Evolutionary conservation across 2,113 vertebrate species (phyloP).

Genomic region (Hiodon tergisus): DNA sequence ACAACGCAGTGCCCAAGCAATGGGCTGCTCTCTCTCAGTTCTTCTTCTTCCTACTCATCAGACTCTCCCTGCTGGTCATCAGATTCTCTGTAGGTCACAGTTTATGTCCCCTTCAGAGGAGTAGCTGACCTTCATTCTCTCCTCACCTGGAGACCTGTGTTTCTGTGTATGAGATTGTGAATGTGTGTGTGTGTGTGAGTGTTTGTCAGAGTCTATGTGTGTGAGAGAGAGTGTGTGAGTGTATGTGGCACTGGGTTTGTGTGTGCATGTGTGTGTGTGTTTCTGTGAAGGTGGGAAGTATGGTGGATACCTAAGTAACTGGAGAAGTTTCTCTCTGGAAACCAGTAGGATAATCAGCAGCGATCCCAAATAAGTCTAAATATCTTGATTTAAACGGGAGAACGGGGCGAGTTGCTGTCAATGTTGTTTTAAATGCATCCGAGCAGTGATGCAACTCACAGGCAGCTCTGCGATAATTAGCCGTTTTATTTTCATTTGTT

Average conservation of each 20-base stretch:
- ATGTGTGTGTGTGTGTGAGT: too few relatives aligned
- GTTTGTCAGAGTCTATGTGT: too few relatives aligned
- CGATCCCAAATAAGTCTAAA: neutral
- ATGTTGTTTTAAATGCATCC: constrained; percentile 62
- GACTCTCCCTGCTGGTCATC: constrained; percentile 19
- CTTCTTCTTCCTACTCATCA: constrained; percentile 35
- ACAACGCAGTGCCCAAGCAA: constrained; percentile 73
- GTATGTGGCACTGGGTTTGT: too few relatives aligned
- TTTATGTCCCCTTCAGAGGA: constrained; percentile 35
- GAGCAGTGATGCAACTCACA: constrained; percentile 59
- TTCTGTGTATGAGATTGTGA: too few relatives aligned
- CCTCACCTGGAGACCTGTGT: neutral
- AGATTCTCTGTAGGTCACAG: constrained; percentile 42
- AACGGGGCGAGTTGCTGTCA: constrained; percentile 27
- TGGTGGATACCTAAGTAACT: neutral
- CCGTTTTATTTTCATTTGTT: constrained; percentile 65
- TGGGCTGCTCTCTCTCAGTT: constrained; percentile 40
- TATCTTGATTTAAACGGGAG: neutral
- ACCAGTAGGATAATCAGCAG: too few relatives aligned
- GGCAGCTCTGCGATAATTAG: constrained; percentile 60
- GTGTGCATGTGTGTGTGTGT: too few relatives aligned
- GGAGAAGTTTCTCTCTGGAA: neutral
- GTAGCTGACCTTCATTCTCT: constrained; percentile 28
- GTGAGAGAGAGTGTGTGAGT: too few relatives aligned
- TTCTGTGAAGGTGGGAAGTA: neutral